Conservation (phyloP, 1,140 invertebrate genomes). For the Drosophila tani region DNA sequence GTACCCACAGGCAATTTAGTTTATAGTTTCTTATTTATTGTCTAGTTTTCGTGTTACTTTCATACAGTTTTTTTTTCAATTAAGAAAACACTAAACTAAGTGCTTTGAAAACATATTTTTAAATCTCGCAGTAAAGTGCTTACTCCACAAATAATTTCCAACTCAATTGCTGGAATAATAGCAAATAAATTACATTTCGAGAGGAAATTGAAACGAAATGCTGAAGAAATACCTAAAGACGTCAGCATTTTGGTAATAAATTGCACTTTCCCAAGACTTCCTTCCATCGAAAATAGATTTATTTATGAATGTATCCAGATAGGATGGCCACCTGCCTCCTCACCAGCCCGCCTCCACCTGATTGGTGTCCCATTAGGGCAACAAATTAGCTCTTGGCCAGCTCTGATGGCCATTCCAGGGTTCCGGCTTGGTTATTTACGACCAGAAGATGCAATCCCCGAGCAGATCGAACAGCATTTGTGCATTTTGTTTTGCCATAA, state of each 20-base stretch:
- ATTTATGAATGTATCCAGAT: slow-evolving; percentile 44
- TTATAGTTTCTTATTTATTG: not conserved
- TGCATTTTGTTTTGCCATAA: slow-evolving; percentile 75
- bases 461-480: slow-evolving; percentile 70
- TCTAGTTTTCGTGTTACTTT: not conserved
- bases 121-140: not conserved
- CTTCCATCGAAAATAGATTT: slow-evolving; percentile 41
- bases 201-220: slow-evolving; percentile 38
- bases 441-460: slow-evolving; percentile 65
- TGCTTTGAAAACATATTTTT: not conserved
- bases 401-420: slow-evolving; percentile 41
- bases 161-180: slow-evolving; percentile 28
- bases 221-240: slow-evolving; percentile 34
- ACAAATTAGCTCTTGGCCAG: slow-evolving; percentile 66
- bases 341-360: slow-evolving; percentile 13
- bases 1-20: not conserved
- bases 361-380: slow-evolving; percentile 69
- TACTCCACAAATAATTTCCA: slow-evolving; percentile 12
- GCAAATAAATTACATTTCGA: slow-evolving; percentile 33
- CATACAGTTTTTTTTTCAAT: not conserved
- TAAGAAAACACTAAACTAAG: not conserved
- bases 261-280: slow-evolving; percentile 39
- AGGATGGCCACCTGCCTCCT: slow-evolving; percentile 26
- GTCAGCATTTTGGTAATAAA: slow-evolving; percentile 54
- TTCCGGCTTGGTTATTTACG: slow-evolving; percentile 59